Evolutionary conservation across 2,113 vertebrate genomes (phyloP).

Genomic region (Mystacornis crossleyi): DNA sequence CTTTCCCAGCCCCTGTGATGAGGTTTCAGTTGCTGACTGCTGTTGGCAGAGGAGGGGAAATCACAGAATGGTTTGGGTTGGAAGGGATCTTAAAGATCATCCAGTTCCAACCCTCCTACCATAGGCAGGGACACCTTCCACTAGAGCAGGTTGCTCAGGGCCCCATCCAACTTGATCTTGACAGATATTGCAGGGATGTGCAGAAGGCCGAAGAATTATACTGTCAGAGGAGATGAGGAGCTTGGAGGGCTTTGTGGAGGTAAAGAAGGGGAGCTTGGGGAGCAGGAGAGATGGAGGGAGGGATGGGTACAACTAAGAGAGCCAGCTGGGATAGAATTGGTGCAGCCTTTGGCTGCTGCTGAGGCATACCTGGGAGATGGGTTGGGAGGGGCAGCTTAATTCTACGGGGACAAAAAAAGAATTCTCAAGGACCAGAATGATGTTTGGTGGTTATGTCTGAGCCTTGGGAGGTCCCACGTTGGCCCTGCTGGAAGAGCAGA

Average conservation of each 20-base stretch:
- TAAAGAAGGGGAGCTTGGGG: not conserved
- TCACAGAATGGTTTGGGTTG: not conserved
- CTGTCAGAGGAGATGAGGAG: not conserved
- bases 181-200: fast-evolving
- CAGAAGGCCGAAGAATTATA: not conserved
- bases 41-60: not conserved
- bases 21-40: not conserved
- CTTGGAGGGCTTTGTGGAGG: not conserved
- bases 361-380: not conserved
- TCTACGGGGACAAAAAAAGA: not conserved
- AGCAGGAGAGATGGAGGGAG: not conserved
- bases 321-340: not conserved
- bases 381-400: not conserved
- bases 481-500: not conserved
- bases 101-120: not conserved
- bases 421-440: not conserved
- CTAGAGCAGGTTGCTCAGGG: not conserved
- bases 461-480: not conserved
- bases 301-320: not conserved
- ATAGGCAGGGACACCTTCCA: not conserved
- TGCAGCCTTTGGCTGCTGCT: not conserved
- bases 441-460: not conserved
- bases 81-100: not conserved
- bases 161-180: not conserved
- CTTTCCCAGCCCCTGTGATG: not conserved